Conservation (phyloP, 2,113 vertebrate genomes). For the Gobius niger region DNA sequence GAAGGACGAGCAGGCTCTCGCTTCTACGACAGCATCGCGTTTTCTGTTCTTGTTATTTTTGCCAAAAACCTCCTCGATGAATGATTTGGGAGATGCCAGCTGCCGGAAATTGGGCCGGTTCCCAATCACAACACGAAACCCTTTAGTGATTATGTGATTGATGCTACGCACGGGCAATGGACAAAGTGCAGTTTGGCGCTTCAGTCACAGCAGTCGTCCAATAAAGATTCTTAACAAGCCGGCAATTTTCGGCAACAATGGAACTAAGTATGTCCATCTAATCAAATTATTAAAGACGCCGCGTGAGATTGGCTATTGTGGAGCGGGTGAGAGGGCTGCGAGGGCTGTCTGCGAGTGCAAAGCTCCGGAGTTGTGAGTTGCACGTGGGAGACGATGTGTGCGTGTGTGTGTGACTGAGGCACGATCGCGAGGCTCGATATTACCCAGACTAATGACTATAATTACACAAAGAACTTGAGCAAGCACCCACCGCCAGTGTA, state of each 20-base stretch:
- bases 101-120: slow-evolving; percentile 5
- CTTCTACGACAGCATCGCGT: background rate
- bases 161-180: slow-evolving; percentile 8
- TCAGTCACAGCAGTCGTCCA: background rate
- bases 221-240: background rate
- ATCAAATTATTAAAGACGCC: slow-evolving; percentile 2
- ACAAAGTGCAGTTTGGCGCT: background rate
- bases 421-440: slow-evolving; percentile 44
- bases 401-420: slow-evolving; percentile 1
- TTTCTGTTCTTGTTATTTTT: background rate
- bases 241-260: slow-evolving; percentile 8
- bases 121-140: slow-evolving; percentile 5
- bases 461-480: slow-evolving; percentile 62
- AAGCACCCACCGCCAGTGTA: slow-evolving; percentile 66
- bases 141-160: slow-evolving; percentile 3
- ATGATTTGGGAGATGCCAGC: background rate
- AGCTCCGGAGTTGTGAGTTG: slow-evolving; percentile 25
- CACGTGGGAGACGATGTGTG: slow-evolving; percentile 30
- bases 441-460: slow-evolving; percentile 71
- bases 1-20: no score
- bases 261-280: background rate
- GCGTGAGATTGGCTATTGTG: background rate
- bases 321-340: slow-evolving; percentile 4
- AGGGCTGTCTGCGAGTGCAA: slow-evolving; percentile 13
- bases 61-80: slow-evolving; percentile 2